Percentiles rank a stretch among this genome's conserved stretches.
Evolutionary conservation across 2,888 invertebrate genomes (phyloP).

Genomic region (Cephonodes hylas): DNA sequence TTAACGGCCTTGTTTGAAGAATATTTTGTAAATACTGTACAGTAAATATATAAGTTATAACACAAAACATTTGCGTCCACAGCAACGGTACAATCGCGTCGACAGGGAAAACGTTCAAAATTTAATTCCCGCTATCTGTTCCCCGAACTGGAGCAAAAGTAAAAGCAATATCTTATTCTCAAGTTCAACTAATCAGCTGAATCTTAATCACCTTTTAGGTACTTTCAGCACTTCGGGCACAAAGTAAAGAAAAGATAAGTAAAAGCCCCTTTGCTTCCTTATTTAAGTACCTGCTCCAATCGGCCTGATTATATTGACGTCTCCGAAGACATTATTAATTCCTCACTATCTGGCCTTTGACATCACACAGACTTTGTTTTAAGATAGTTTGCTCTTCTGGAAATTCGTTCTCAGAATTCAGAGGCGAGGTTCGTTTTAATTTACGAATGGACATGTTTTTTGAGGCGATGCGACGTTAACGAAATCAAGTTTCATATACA

Average conservation of each 20-base stretch:
- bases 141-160: constrained; percentile 24
- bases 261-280: constrained; percentile 35
- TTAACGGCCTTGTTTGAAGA: too few species aligned
- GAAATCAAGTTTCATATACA: neutral
- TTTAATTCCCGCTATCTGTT: constrained; percentile 15
- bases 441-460: neutral
- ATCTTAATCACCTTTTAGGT: constrained; percentile 52
- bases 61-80: neutral
- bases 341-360: constrained; percentile 34
- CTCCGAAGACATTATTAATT: constrained; percentile 45
- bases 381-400: constrained; percentile 13
- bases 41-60: neutral
- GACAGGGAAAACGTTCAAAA: constrained; percentile 15
- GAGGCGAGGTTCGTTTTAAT: neutral
- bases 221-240: constrained; percentile 39
- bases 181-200: constrained; percentile 50
- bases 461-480: neutral
- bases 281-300: constrained; percentile 33
- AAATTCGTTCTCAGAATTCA: neutral
- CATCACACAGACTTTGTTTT: constrained; percentile 26
- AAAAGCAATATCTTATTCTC: constrained; percentile 45
- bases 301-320: constrained; percentile 33
- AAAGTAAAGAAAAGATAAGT: constrained; percentile 47
- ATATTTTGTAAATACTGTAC: neutral
- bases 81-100: neutral